Evolutionary conservation across 2,797 vertebrate species (phyloP), one percentile per base, ranked within the genome.

Genomic region (Synanceia verrucosa): DNA sequence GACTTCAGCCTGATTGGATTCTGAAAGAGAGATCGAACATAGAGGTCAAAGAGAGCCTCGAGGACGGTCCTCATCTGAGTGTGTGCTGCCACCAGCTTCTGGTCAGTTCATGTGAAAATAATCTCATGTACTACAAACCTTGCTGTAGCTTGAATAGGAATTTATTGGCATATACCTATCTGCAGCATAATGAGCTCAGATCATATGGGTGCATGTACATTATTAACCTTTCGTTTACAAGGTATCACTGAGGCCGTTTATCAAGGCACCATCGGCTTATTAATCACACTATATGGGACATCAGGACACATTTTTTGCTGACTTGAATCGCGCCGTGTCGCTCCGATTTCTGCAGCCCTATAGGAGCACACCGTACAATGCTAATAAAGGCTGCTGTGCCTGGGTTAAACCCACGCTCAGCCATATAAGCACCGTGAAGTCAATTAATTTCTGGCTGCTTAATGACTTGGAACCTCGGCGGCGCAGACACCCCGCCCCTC

Each of bases 381-480:
- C 87, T 88, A 89, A 90, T 86, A 83, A 83, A 80, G 84, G 83
- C 82, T 87, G 84, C 87, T 59, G 76, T 56, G 85, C 76, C 69
- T 84, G 86, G 85, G 86, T 90, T 90, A 91, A 92, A 89, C 82
- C 89, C 80, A 91, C 73, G 83, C 87, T 89, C 86, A 88, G 86
- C 73, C 85, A 82, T 73, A 89, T 90, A 90, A 91, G 89, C 83
- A 90, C 88, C 82, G 70, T 90, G 86, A 89, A 92, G 91, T 92
- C 92, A 93, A 93, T 93, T 93, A 91, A 94, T 93, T 92, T 93
- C 92, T 88, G 82, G 81, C 85, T 91, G 92, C 91, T 93, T 93
- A 93, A 94, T 93, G 93, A 92, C 90, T 90, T 89, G 91, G 91
- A 93, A 92, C 90, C 60, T 82, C 83, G 28, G 80, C 46, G 83